Base-by-base conservation (phyloP, 2,888 invertebrate genomes). In the Mesochorus sp. region DNA sequence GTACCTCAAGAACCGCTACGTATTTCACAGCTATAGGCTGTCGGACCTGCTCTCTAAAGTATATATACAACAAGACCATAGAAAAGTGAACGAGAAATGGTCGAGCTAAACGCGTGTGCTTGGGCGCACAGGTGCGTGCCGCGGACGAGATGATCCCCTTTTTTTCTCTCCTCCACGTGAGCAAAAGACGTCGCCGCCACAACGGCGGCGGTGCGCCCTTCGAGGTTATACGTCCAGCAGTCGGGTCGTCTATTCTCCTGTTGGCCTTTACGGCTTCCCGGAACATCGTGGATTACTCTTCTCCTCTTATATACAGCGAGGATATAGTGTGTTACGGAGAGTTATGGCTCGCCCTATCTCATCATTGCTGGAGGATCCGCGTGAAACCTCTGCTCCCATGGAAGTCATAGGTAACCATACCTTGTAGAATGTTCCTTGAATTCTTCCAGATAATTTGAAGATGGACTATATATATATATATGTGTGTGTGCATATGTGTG, bases 81-180 rank as follows among this genome's bases (percentile, higher is more conserved):
- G 66, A 68, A 61, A 68, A 47, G 39, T 55, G 70, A 55, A 6
- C 42, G 64, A 57, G 37, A 57, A n/a, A 28, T 26, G 2, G 17
- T 24, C 17, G 42, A 28, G 62, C 31, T 57, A 59, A 70, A 74
- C 19, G 31, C 62, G 74, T 49, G 67, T 42, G 67, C 72, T 73
- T 70, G 66, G 74, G 66, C 73, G 62, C 78, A 77, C 80, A 80
- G 80, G 80, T 80, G 80, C 80, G 80, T 78, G 78, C 59, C 53
- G 17, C 31, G 28, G n/a, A 44, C 47, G 34, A 49, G 71, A 57
- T 61, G 73, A 73, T 72, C 31, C 57, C 47, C 62, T 64, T 70
- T 39, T 70, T 49, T 26, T 49, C 26, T 26, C 24, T 70, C 51
- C 26, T 59, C 21, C 57, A 44, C 64, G 34, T 21, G 64, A 53